Conservation (phyloP, 2,113 vertebrate species). For the Brachyhypopomus gauderio region DNA sequence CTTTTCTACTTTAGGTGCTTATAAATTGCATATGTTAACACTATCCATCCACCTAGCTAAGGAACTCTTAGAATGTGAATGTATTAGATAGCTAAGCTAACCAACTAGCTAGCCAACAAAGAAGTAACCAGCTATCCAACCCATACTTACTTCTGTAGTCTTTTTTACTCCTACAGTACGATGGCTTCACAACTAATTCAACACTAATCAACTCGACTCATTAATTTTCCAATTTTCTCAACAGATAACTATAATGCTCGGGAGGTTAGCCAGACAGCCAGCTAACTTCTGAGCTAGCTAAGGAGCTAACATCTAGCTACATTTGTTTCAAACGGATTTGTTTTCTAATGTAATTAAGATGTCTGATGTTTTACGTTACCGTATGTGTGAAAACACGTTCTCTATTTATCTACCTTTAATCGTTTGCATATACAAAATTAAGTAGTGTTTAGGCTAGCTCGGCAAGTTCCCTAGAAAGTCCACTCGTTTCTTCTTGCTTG, state of each 20-base stretch:
- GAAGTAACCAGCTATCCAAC: not conserved
- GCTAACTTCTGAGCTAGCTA: too few species aligned
- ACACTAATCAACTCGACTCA: too few species aligned
- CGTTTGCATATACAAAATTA: not conserved
- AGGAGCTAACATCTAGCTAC: too few species aligned
- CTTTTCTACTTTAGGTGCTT: too few species aligned
- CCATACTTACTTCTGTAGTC: not conserved
- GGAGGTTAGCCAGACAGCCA: too few species aligned
- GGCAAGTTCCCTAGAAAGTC: conserved; percentile 12
- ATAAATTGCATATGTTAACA: not conserved
- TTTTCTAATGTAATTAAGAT: too few species aligned
- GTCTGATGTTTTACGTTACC: not conserved
- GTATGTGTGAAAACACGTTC: not conserved
- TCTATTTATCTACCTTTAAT: not conserved
- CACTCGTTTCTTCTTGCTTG: conserved; percentile 55
- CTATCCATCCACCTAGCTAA: too few species aligned
- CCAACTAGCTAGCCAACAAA: not conserved
- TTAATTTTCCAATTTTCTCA: too few species aligned
- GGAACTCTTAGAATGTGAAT: too few species aligned
- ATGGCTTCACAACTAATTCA: not conserved
- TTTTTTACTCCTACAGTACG: not conserved
- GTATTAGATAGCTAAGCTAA: not conserved
- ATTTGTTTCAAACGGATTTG: not conserved
- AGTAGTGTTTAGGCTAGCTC: not conserved
- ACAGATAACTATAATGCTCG: too few species aligned